Conservation (phyloP, 2,797 vertebrate species). For the Oryzias sinensis region DNA sequence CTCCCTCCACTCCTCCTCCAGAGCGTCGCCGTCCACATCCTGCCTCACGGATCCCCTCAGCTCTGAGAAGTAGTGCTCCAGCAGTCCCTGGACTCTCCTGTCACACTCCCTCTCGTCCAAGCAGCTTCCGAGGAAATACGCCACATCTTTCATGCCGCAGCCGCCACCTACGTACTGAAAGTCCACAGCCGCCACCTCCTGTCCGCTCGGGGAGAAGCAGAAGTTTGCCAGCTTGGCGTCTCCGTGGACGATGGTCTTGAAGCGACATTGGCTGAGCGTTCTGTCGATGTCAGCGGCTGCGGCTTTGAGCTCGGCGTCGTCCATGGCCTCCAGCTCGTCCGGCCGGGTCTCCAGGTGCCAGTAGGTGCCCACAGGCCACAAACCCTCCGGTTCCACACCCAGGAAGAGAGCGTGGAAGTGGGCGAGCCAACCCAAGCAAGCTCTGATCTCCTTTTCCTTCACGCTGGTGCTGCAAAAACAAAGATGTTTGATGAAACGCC, state of each 20-base stretch:
- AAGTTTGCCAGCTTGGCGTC: constrained; percentile 82
- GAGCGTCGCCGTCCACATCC: constrained; percentile 55
- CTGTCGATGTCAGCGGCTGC: constrained; percentile 71
- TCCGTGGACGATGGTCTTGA: constrained; percentile 78
- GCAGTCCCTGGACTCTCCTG: constrained; percentile 55
- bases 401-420: constrained; percentile 79
- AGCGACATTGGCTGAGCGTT: constrained; percentile 65
- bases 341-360: constrained; percentile 82
- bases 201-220: constrained; percentile 70
- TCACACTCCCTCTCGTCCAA: constrained; percentile 76
- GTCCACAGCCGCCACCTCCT: constrained; percentile 76
- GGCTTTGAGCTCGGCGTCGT: constrained; percentile 65
- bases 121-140: constrained; percentile 78
- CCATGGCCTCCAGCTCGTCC: constrained; percentile 78
- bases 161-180: constrained; percentile 82
- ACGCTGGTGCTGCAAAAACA: constrained; percentile 56
- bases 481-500: not conserved
- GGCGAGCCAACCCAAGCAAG: constrained; percentile 79
- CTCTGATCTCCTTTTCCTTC: constrained; percentile 70
- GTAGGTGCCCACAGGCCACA: constrained; percentile 81
- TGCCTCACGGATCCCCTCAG: constrained; percentile 50
- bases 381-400: constrained; percentile 59
- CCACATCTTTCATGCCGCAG: constrained; percentile 81
- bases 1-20: constrained; percentile 78
- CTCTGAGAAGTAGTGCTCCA: constrained; percentile 76